A percentile compares a stretch with the other conserved stretches of the same genome.
phyloP scores from a whole-genome alignment of 2,113 vertebrate genomes.

The Lates calcarifer region DNA sequence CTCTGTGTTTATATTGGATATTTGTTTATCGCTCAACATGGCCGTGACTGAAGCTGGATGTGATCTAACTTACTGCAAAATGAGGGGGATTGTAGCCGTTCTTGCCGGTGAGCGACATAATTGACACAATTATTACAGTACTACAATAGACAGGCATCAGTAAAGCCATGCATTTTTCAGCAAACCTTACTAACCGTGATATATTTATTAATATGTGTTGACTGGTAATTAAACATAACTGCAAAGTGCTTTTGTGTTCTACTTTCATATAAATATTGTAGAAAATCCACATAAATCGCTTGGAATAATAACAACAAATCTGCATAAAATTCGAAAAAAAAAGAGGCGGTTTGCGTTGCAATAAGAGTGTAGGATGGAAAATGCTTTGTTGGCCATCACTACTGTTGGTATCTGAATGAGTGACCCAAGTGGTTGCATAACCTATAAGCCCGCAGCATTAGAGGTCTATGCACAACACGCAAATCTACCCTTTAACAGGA shows the following conservation, averaged over 20 bases:
- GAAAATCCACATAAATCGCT: neutral
- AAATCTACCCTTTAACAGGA: slow-evolving; percentile 38
- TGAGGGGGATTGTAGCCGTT: slow-evolving; percentile 84
- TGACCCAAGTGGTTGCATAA: slow-evolving; percentile 75
- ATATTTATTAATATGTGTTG: neutral
- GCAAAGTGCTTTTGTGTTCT: neutral
- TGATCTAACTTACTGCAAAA: slow-evolving; percentile 87
- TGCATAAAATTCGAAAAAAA: neutral
- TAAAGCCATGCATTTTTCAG: neutral
- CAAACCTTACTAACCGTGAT: too few species aligned
- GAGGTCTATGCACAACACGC: slow-evolving; percentile 35
- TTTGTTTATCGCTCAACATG: slow-evolving; percentile 63
- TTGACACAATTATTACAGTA: too few species aligned
- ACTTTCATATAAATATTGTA: neutral
- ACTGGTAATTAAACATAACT: neutral
- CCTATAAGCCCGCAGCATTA: slow-evolving; percentile 65
- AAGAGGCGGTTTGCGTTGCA: neutral
- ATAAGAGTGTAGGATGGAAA: slow-evolving; percentile 5
- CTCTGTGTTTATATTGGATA: slow-evolving; percentile 30
- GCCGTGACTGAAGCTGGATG: slow-evolving; percentile 84
- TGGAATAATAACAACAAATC: neutral
- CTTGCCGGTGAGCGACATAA: slow-evolving; percentile 81
- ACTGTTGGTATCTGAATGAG: slow-evolving; percentile 28
- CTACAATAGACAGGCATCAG: neutral
- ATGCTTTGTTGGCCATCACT: slow-evolving; percentile 2